Evolutionary conservation across 1,140 invertebrate genomes (phyloP).

Genomic region (Bombus confusus): DNA sequence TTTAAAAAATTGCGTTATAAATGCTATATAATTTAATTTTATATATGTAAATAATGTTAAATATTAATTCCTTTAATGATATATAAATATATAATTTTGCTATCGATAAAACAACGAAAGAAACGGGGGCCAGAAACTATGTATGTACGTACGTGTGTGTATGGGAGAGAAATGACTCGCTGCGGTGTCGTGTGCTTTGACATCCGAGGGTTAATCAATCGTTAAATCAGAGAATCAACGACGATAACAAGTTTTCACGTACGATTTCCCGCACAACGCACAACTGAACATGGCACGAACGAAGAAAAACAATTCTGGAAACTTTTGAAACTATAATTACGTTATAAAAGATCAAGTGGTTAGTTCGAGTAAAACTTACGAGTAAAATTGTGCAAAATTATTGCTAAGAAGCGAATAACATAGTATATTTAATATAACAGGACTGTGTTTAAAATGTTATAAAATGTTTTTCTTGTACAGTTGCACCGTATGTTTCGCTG

Average conservation of each 20-base stretch:
- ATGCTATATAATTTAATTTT: no score
- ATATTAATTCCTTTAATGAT: no score
- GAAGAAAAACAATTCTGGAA: background rate
- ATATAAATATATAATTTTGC: no score
- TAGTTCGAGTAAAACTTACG: background rate
- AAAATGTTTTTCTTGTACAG: slow-evolving; percentile 37
- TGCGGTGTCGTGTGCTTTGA: no score
- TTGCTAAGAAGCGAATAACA: slow-evolving; percentile 21
- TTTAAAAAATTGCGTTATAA: no score
- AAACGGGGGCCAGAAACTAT: no score
- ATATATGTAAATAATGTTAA: no score
- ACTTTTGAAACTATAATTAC: background rate
- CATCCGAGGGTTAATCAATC: background rate
- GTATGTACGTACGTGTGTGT: no score
- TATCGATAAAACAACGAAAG: no score
- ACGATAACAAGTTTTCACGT: background rate
- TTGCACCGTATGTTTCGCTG: slow-evolving; percentile 3
- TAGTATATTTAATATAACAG: slow-evolving; percentile 12
- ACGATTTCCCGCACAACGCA: background rate
- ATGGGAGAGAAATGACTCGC: no score
- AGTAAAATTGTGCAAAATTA: slow-evolving; percentile 28
- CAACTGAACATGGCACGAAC: background rate
- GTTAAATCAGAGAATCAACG: background rate
- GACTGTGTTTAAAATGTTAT: slow-evolving; percentile 37
- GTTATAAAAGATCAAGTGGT: background rate